Evolutionary conservation across 2,113 vertebrate species (phyloP), one percentile per base, ranked within the genome.

Genomic region (Chauna torquata): DNA sequence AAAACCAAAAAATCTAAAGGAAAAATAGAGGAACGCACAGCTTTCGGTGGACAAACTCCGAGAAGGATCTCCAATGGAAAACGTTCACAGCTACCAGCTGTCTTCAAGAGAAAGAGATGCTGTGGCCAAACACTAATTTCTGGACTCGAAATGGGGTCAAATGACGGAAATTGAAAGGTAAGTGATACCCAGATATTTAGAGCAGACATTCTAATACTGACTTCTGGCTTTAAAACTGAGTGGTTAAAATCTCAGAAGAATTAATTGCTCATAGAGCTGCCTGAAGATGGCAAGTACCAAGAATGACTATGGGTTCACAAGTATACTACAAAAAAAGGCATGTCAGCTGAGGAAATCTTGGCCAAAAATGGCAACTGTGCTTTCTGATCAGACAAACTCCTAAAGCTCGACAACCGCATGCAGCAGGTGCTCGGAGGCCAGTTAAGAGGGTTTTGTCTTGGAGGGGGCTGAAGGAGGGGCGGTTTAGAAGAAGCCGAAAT

Each of bases 341-440:
- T 8, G 16, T 15, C 38, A 78, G 2, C 8, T 9, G 32, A 68
- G 77, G 45, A 62, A 58, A 9, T 1, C 14, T 1, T 54, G 25
- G 62, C 64, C 62, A 52, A 58, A 45, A 58, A 34, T 12, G 10
- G 45, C 20, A 65, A 36, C 2, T 34, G 23, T 6, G 44, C 16
- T 75, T 28, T 76, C n/a, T 42, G 32, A 71, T 34, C 9, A 0
- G 55, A 13, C 24, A 34, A 80, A 11, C 23, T 27, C 66, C 71
- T 66, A 7, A 24, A 70, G 79, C 42, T 65, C 36, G 12, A 17
- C 38, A 40, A 25, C 62, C 71, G 64, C 40, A 66, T 1, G 0
- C 0, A 30, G 65, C 0, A 0, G 52, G 38, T 10, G 20, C n/a
- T 9, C 22, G 47, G 25, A 68, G 52, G 14, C 42, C 17, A 15